Evolutionary conservation across 1,140 invertebrate genomes (phyloP), one percentile per base, ranked within the genome.

Genomic region (Drosophila pseudoananassae): DNA sequence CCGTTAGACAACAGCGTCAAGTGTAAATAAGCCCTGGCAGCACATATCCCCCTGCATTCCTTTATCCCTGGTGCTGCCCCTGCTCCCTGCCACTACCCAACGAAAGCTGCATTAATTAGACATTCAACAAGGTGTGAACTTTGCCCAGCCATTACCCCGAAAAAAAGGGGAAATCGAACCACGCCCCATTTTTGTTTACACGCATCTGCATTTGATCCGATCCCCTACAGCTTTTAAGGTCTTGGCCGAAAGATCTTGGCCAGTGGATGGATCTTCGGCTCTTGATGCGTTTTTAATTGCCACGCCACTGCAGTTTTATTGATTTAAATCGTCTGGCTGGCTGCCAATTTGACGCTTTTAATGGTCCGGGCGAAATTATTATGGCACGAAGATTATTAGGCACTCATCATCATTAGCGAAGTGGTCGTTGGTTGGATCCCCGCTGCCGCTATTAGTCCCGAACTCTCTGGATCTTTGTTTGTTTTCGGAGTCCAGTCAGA

Each of bases 91-190:
- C 46, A 27, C 27, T n/a, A 15, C 29, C 46, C 52, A 51, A 64
- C 36, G 49, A 85, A 85, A 87, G 82, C 71, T 88, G 83, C 84
- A 88, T 88, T 88, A 88, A 88, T 88, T 88, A 88, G 83, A 83
- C 83, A 83, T 87, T 78, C 84, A 88, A 85, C 82, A 88, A 85
- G 82, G 82, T 85, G 82, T 85, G 82, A 85, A 85, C 82, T 85
- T 87, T 87, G 74, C 51, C 73, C 76, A 76, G 63, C 40, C 63
- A 54, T 56, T 69, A 49, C 38, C 51, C 63, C 77, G 76, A 80
- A 57, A 72, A 57, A 40, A 14, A 29, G 70, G 56, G 27, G 57
- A 54, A 57, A 52, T 45, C 55, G 49, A 8, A 20, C 78, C 78
- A 85, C 82, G 83, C 82, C 82, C 82, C 81, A 70, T 47, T 31